Percentiles rank a stretch among this genome's conserved stretches.
phyloP scores from a whole-genome alignment of 2,113 vertebrate species.

The Myotis lucifugus region DNA sequence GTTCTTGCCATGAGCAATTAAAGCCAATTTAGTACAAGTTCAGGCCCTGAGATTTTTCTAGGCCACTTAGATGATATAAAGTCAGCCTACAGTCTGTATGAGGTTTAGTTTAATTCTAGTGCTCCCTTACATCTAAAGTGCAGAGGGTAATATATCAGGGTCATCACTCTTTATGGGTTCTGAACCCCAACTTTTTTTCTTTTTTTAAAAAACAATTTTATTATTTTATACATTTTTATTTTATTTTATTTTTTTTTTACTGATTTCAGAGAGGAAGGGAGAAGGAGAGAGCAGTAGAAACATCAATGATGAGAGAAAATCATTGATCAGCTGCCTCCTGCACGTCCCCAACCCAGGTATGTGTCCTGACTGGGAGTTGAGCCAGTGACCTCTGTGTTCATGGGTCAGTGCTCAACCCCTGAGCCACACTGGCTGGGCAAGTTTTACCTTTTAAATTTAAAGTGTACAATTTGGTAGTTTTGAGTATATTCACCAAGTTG shows the following conservation, averaged over 20 bases:
- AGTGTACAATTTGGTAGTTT: not conserved
- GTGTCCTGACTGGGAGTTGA: too few relatives aligned
- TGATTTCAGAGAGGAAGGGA: too few relatives aligned
- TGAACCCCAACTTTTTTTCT: too few relatives aligned
- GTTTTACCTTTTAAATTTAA: slow-evolving; percentile 3
- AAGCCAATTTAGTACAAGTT: not conserved
- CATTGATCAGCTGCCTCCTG: too few relatives aligned
- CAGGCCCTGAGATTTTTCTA: not conserved
- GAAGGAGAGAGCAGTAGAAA: too few relatives aligned
- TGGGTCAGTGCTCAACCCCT: too few relatives aligned
- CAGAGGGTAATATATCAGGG: not conserved
- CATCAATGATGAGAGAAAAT: too few relatives aligned
- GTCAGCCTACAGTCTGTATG: not conserved
- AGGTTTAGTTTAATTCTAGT: not conserved
- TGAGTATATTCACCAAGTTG: not conserved
- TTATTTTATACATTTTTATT: too few relatives aligned
- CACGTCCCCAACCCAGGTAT: too few relatives aligned
- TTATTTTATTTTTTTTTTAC: too few relatives aligned
- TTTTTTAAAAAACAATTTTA: too few relatives aligned
- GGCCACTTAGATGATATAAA: not conserved
- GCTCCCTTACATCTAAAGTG: not conserved
- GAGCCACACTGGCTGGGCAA: not conserved
- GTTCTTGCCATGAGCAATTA: not conserved
- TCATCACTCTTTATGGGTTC: not conserved
- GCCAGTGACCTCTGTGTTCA: too few relatives aligned